phyloP scores from a whole-genome alignment of 2,888 invertebrate species.

The Orthonychiurus folsomi region DNA sequence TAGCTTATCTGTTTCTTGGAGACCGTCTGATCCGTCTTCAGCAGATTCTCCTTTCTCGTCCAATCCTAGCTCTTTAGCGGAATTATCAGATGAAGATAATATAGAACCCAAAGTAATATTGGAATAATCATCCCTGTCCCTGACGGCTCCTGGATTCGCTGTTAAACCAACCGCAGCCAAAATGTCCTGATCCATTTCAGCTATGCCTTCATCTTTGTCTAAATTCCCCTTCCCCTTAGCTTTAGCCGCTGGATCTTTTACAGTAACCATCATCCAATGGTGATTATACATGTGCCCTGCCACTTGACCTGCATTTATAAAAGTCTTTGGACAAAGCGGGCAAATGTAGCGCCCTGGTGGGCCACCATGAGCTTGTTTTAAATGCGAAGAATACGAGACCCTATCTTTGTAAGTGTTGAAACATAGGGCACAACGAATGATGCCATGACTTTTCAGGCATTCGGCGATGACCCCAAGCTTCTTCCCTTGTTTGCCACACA shows the following conservation, averaged over 20 bases:
- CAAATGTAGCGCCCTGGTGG: conserved; percentile 18
- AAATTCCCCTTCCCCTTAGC: conserved; percentile 5
- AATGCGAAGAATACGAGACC: conserved; percentile 26
- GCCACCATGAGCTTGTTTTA: conserved; percentile 28
- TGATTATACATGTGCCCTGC: conserved; percentile 28
- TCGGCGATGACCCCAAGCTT: conserved; percentile 29
- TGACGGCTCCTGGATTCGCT: neutral
- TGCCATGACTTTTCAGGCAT: conserved; percentile 32
- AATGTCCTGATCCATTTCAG: neutral
- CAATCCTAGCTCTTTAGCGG: no score
- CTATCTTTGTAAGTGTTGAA: conserved; percentile 35
- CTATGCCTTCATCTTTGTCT: neutral
- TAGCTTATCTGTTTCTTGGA: no score
- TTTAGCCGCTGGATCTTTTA: conserved; percentile 4
- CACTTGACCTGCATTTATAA: conserved; percentile 34
- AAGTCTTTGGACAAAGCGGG: conserved; percentile 30
- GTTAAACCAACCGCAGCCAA: neutral
- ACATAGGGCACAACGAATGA: conserved; percentile 36
- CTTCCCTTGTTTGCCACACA: conserved; percentile 26
- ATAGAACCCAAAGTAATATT: conserved; percentile 1
- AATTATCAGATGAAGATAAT: neutral
- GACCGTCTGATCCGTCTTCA: no score
- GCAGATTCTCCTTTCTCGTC: no score
- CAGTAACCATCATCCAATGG: conserved; percentile 28
- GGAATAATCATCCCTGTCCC: neutral